Conservation (phyloP, 2,113 vertebrate species). For the Nesogale talazaci region DNA sequence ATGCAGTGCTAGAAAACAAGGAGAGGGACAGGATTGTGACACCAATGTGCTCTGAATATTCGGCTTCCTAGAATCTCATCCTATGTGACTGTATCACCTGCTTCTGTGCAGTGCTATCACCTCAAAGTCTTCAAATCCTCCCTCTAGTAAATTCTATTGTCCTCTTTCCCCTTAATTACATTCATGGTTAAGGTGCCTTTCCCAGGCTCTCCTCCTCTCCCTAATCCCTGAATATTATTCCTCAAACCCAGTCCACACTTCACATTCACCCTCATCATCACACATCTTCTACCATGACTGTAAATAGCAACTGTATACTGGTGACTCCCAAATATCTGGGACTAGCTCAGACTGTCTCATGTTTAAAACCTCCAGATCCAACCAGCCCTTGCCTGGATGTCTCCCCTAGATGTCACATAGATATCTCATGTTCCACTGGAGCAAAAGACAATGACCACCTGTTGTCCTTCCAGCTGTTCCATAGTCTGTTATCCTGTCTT, state of each 20-base stretch:
- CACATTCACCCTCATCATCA: no score
- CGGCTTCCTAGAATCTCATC: neutral
- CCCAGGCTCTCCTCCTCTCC: neutral
- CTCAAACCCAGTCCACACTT: neutral
- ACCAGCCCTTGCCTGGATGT: neutral
- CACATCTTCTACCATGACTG: neutral
- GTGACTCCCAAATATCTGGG: neutral
- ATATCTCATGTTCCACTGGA: neutral
- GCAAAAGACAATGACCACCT: neutral
- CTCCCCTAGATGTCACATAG: neutral
- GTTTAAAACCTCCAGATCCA: neutral
- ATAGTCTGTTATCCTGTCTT: neutral
- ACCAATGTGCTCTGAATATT: neutral
- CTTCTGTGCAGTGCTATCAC: neutral
- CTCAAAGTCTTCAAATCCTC: rapidly evolving
- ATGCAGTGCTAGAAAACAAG: constrained; percentile 64
- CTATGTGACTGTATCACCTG: neutral
- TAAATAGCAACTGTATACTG: no score
- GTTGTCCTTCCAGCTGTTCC: neutral
- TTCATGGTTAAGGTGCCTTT: neutral
- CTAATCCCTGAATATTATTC: neutral
- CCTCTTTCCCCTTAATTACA: neutral
- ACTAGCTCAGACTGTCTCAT: neutral
- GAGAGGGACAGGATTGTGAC: no score
- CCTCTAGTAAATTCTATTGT: no score